Conservation (phyloP, 2,888 invertebrate genomes). For the Mantis religiosa region DNA sequence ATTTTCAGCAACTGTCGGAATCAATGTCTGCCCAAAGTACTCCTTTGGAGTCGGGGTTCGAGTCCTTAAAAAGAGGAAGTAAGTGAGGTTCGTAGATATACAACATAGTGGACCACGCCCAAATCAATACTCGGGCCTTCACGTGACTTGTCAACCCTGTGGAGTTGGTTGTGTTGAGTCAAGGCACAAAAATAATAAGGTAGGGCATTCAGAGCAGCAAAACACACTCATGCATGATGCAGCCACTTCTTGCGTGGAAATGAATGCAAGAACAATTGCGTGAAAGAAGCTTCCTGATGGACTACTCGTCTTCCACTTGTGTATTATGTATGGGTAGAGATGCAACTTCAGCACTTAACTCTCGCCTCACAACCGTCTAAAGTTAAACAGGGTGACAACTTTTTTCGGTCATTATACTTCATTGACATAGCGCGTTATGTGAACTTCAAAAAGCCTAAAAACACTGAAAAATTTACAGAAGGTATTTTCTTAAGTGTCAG, state of each 20-base stretch:
- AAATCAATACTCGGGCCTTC: constrained; percentile 19
- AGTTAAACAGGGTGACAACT: not conserved
- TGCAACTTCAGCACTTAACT: not conserved
- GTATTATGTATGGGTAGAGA: not conserved
- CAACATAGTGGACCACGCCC: constrained; percentile 17
- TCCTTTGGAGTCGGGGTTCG: not conserved
- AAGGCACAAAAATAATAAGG: not conserved
- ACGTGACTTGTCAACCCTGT: constrained; percentile 1
- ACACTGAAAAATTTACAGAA: too few species aligned
- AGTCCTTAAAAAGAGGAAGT: not conserved
- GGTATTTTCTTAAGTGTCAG: too few species aligned
- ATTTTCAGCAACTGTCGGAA: too few species aligned
- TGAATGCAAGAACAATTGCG: not conserved
- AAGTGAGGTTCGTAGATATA: not conserved
- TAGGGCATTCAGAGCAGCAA: not conserved
- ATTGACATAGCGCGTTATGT: not conserved
- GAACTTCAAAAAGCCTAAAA: too few species aligned
- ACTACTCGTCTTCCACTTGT: not conserved
- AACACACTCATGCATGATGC: not conserved
- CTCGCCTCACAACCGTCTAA: not conserved
- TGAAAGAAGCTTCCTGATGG: not conserved
- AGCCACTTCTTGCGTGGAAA: not conserved
- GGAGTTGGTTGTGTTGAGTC: not conserved
- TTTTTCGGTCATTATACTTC: not conserved
- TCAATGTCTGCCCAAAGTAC: too few species aligned